These are phyloP conservation scores for Coelinius sp. DNA, from an alignment of 2,888 invertebrate genomes.

Conservation along the genomic window DNA sequence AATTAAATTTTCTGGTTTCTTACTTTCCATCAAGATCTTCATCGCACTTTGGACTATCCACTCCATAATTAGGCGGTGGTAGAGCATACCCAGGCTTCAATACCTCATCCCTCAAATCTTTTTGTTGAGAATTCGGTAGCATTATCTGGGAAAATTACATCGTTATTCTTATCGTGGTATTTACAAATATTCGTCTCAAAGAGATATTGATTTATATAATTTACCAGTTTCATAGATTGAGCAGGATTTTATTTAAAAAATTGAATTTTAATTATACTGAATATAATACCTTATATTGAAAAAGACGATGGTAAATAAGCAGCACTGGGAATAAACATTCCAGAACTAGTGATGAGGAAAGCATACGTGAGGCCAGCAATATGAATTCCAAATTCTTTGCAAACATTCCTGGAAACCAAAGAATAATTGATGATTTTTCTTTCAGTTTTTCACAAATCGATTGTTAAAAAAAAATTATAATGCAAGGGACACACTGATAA, in stretches of 20 bases:
- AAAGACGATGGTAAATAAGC: constrained; percentile 97
- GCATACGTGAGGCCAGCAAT: constrained; percentile 87
- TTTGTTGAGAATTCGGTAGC: constrained; percentile 40
- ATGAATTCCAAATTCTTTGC: constrained; percentile 90
- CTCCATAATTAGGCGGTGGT: constrained; percentile 41
- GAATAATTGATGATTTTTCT: constrained; percentile 17
- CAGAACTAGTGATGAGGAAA: constrained; percentile 87
- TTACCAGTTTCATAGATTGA: too few relatives aligned
- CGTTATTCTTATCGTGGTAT: too few relatives aligned
- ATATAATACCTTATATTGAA: constrained; percentile 85
- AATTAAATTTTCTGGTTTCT: constrained; percentile 46
- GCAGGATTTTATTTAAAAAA: too few relatives aligned
- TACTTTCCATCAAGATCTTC: constrained; percentile 75
- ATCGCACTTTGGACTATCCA: constrained; percentile 65
- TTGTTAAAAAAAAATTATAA: constrained; percentile 1
- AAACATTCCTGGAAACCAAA: constrained; percentile 80
- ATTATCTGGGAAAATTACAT: too few relatives aligned
- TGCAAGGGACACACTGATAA: constrained; percentile 83
- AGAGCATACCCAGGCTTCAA: constrained; percentile 69
- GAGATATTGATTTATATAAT: too few relatives aligned
- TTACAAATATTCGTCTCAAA: too few relatives aligned
- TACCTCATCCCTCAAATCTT: constrained; percentile 51
- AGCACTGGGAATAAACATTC: constrained; percentile 89
- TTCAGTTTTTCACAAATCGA: neutral
- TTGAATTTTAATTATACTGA: too few relatives aligned